Base-by-base conservation (phyloP, 1,140 invertebrate species). In the Conopomorpha cramerella region DNA sequence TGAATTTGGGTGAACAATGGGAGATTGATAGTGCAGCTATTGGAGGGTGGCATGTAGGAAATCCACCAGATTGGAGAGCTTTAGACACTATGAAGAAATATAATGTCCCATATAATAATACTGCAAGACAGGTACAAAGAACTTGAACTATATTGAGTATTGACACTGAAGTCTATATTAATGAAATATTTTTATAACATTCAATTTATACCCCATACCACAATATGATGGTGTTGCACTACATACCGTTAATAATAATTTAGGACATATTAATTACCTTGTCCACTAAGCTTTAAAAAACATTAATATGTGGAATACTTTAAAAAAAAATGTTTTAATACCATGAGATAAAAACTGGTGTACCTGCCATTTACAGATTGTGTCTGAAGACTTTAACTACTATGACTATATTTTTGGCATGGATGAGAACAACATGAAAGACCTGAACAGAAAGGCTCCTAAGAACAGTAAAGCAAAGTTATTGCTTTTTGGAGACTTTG, bases 391-490 rank as follows among this genome's bases (percentile, higher is more conserved):
- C 62, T 95, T 93, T 50, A 57, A 81, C 8, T 71, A 84, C 3
- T 95, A 86, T 63, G 86, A 95, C 59, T 93, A 84, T 54, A 94
- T 96, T 39, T 92, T 96, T 73, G 92, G 92, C 13, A 96, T 95
- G 93, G 93, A 95, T 63, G 79, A 91, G 36, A 80, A 84, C 11
- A 95, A 94, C 56, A 91, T 94, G 59, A 73, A 62, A 6, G 82
- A 86, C 30, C 60, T 95, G 15, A 83, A 83, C 14, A 58, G 63
- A 11, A 67, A 82, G 37, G 82, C 82, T 38, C 88, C 88, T 3
- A 68, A 81, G 37, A 73, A 76, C 32, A 79, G 74, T 30, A 88
- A 82, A 53, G 89, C 91, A 0, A 84, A 88, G 57, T 77, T 95
- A 30, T 72, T 88, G 11, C 60, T 95, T 15, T 81, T 96, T 23